Percentiles rank a stretch among this genome's conserved stretches.
These are phyloP conservation scores for Struthio camelus DNA, from an alignment of 2,113 vertebrate species.

Conservation along the genomic window DNA sequence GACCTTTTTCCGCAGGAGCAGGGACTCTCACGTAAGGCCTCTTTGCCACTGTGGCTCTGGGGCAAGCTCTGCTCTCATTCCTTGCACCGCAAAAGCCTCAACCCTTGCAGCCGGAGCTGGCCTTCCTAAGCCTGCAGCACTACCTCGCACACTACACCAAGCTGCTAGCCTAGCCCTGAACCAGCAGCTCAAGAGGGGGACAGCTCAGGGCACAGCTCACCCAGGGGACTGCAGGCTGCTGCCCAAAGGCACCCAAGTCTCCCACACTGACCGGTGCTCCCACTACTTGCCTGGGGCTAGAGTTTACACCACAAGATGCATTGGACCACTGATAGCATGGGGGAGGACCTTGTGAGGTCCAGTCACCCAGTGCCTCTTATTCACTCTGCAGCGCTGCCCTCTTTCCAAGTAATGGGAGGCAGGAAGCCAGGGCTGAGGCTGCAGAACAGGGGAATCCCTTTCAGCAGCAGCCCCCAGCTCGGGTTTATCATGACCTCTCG, in stretches of 20 bases:
- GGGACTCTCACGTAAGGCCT: neutral
- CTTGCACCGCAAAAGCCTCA: neutral
- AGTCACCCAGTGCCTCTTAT: accelerated
- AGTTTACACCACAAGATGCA: accelerated
- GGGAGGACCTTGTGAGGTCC: neutral
- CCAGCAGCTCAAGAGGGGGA: neutral
- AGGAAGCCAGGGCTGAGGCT: neutral
- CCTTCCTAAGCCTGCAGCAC: neutral
- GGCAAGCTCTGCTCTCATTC: accelerated
- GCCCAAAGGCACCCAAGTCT: neutral
- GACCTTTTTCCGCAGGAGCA: neutral
- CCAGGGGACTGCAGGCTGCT: neutral
- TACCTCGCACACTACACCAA: neutral
- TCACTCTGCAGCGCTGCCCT: neutral
- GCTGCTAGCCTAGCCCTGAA: neutral
- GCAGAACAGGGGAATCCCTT: too few species aligned
- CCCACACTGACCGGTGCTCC: neutral
- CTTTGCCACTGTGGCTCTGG: accelerated
- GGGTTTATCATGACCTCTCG: neutral
- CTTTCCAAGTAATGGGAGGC: neutral
- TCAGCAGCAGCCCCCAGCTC: neutral
- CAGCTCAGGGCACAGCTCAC: neutral
- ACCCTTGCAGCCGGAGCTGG: neutral
- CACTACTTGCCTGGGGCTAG: neutral
- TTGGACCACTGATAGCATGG: neutral